Evolutionary conservation across 2,797 vertebrate genomes (phyloP), one percentile per base, ranked within the genome.

Genomic region (Eupleurogrammus muticus): DNA sequence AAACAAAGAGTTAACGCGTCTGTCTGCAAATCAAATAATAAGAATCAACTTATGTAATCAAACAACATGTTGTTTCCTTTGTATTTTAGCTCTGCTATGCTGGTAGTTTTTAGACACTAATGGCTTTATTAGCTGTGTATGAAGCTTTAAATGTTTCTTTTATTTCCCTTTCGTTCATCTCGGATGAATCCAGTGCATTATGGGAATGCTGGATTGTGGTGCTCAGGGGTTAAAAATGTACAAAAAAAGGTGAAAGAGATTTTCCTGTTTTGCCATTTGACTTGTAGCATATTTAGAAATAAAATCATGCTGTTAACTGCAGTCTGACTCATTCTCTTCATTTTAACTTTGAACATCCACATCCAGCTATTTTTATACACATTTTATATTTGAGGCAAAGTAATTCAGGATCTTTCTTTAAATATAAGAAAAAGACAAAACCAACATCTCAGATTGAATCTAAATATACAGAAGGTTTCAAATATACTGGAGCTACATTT

Each of bases 141-240:
- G 66, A 88, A 76, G 85, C 88, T 90, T 92, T 84, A 79, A 82
- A 70, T 81, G 75, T 80, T 86, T 89, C 47, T 83, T 81, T 86
- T 80, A 66, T 79, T 88, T 86, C 77, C 70, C 60, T 90, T 93
- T 77, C 65, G 67, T 85, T 92, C 73, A 88, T 86, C 91, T 91
- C 88, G 84, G 90, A 92, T 88, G 73, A 91, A 93, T 94, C 93
- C 93, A 93, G 94, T 85, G 82, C 79, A 88, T 94, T 90, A 86
- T 89, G 84, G 88, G 85, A 87, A 90, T 70, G 63, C 94, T 94
- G 94, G 93, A 92, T 92, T 92, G 90, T 93, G 93, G 92, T 91
- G 91, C 95, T 96, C 95, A 95, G 95, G 94, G 95, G 92, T 94
- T 90, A 73, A 87, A 90, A 87, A 90, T 83, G 87, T 84, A 76